Percentiles rank a stretch among this genome's conserved stretches.
Conservation (phyloP, 1,140 invertebrate species). For the Drosophila nigrodunni region DNA sequence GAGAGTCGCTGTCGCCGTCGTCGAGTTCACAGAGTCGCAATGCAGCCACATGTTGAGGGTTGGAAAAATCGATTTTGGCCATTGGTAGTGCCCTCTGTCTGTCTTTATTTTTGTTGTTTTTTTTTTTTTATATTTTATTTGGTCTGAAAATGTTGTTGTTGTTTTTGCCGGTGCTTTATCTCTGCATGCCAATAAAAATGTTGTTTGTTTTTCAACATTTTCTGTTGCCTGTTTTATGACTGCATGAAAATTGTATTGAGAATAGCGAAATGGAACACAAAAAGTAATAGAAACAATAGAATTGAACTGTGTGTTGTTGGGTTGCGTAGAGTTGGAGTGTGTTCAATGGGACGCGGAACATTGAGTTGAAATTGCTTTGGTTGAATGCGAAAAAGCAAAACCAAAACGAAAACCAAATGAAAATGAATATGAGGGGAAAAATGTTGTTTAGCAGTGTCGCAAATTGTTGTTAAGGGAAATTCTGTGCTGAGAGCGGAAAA, state of each 20-base stretch:
- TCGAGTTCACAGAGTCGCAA: constrained; percentile 5
- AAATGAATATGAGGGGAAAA: constrained; percentile 42
- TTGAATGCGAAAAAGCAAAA: constrained; percentile 4
- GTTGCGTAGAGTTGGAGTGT: neutral
- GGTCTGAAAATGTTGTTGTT: constrained; percentile 19
- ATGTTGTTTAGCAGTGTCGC: constrained; percentile 18
- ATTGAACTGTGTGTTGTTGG: neutral
- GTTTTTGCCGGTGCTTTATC: constrained; percentile 59
- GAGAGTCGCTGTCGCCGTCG: constrained; percentile 1
- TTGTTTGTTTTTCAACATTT: constrained; percentile 48
- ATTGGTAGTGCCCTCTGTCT: constrained; percentile 13
- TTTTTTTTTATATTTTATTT: too few species aligned
- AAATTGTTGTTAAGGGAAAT: constrained; percentile 42
- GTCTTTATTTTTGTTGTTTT: neutral
- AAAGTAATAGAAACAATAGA: constrained; percentile 4
- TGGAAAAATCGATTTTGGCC: constrained; percentile 71
- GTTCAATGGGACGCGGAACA: constrained; percentile 30
- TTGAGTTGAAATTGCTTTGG: constrained; percentile 30
- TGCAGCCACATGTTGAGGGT: constrained; percentile 48
- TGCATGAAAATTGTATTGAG: neutral
- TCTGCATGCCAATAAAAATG: constrained; percentile 54
- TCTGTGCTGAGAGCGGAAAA: constrained; percentile 41
- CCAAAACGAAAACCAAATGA: constrained; percentile 18
- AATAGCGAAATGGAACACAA: constrained; percentile 5
- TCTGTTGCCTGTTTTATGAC: neutral